Evolutionary conservation across 2,888 invertebrate species (phyloP).

Genomic region (Hypselothyrea guttata): DNA sequence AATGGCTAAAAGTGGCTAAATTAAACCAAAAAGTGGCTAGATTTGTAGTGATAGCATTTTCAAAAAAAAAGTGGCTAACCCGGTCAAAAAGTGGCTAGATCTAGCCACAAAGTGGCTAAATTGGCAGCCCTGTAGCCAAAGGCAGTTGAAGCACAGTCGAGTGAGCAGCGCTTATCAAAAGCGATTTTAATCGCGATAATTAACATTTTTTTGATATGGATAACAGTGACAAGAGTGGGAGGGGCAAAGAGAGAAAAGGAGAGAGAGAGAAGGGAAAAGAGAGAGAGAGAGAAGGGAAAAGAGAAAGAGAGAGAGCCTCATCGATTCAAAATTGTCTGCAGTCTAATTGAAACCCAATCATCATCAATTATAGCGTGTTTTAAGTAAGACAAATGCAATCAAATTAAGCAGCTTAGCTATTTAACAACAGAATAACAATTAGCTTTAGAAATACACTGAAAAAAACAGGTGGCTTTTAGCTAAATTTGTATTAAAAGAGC

Average conservation of each 20-base stretch:
- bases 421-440: too few species aligned
- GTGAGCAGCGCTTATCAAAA: slow-evolving; percentile 30
- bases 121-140: neutral
- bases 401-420: slow-evolving; percentile 1
- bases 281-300: neutral
- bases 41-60: too few species aligned
- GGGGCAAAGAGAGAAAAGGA: neutral
- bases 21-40: too few species aligned
- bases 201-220: slow-evolving; percentile 23
- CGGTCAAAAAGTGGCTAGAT: too few species aligned
- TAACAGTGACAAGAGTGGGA: too few species aligned
- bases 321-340: slow-evolving; percentile 6
- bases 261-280: neutral
- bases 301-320: neutral
- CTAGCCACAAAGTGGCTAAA: slow-evolving; percentile 11
- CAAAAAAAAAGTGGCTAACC: too few species aligned
- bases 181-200: slow-evolving; percentile 54
- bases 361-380: slow-evolving; percentile 50
- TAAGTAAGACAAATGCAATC: slow-evolving; percentile 11
- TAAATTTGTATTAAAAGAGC: too few species aligned
- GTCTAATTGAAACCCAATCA: slow-evolving; percentile 50
- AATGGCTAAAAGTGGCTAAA: too few species aligned
- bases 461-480: too few species aligned
- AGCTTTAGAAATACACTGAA: too few species aligned
- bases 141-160: neutral